A percentile compares a stretch with the other conserved stretches of the same genome.
phyloP scores from a whole-genome alignment of 2,888 invertebrate species.

The Strigamia maritima region DNA sequence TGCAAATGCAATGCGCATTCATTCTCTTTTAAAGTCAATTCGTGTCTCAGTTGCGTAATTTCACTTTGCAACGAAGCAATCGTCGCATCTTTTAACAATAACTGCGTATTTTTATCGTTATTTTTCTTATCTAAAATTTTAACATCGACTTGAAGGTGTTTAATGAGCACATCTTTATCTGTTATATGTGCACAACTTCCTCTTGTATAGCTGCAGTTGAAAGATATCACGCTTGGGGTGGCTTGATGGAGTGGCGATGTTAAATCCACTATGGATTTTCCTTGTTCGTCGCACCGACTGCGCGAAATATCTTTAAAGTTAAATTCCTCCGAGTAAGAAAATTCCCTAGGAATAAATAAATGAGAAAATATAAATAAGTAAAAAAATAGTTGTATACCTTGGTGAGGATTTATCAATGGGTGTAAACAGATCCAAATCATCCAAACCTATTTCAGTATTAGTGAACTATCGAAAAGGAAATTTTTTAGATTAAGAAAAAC shows the following conservation, averaged over 20 bases:
- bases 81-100: neutral
- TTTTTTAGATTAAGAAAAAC: too few species aligned
- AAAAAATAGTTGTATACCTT: neutral
- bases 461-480: too few species aligned
- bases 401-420: neutral
- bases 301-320: neutral
- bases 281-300: too few species aligned
- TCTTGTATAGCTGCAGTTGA: neutral
- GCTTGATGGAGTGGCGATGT: neutral
- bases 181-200: neutral
- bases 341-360: neutral
- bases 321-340: neutral
- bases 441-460: neutral
- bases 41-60: conserved; percentile 20
- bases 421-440: neutral
- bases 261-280: neutral
- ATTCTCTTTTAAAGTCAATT: conserved; percentile 30
- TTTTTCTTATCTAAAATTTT: neutral
- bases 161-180: conserved; percentile 17
- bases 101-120: conserved; percentile 1
- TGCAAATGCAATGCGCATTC: conserved; percentile 30
- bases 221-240: neutral
- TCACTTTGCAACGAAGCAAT: conserved; percentile 31
- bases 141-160: conserved; percentile 8
- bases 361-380: neutral